Base-by-base conservation (phyloP, 2,797 vertebrate species). In the Cheirogaleus major region DNA sequence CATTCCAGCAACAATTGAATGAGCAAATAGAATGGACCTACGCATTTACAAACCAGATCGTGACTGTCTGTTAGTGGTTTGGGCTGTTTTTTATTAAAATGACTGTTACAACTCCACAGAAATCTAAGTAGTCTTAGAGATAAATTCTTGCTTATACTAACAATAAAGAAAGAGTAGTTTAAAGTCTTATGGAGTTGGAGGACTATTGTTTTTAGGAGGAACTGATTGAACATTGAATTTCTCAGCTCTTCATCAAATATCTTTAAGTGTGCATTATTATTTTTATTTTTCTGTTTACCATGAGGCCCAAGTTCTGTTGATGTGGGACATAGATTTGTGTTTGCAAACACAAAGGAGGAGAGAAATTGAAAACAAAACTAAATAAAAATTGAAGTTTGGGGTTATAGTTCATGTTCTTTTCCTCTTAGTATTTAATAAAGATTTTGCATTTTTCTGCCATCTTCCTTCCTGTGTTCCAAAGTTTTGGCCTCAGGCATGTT, bases 21-120 rank as follows among this genome's bases (percentile, higher is more conserved):
- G 63, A 92, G 10, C 57, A 52, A 55, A 70, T n/a, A 79, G 57
- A 91, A 52, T 6, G 76, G 48, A 57, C 8, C 1, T 20, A 14
- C 48, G 4, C 35, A n/a, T 80, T 86, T 89, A 69, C 63, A 79
- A 50, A 41, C 27, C n/a, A 80, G 52, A 41, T 55, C 1, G 4
- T 70, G 35, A 35, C 63, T 55, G 7, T 93, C 38, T 92, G 12
- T 73, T 55, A 23, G 38, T 81, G 30, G 61, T 10, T 52, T 81
- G 84, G 23, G 75, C 43, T 95, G 38, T 27, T 96, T 89, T 89
- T 95, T 91, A 22, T 55, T 89, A 38, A 79, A 73, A 48, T 75
- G 65, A n/a, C 43, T 69, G 20, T 75, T 82, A 43, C 4, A 73
- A 50, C 5, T 63, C 27, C 22, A 52, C 8, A 88, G 57, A 79